Evolutionary conservation across 2,888 invertebrate species (phyloP), one percentile per base, ranked within the genome.

Genomic region (Leucozona laternaria): DNA sequence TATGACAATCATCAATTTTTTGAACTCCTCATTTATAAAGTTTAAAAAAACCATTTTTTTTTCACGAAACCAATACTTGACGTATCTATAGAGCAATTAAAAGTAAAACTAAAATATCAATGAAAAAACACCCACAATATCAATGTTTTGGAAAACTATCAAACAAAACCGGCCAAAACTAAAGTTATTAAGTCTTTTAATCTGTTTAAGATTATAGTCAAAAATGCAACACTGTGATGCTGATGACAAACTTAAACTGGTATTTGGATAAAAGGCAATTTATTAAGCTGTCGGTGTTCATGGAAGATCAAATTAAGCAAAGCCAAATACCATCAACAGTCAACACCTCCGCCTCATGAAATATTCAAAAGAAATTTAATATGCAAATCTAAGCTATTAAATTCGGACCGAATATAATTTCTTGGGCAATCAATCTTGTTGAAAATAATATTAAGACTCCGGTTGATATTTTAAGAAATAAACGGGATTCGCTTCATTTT

Each of bases 341-440:
- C 68, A 68, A 53, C 68, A 60, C 64, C 71, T 76, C 66, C 58
- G 58, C 60, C 80, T 80, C 72, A 80, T 77, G 66, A 85, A 77
- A 80, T 80, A 85, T 85, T 85, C 84, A 77, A 58, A 71, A 8
- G 71, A 34, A 58, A 80, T 58, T 80, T 80, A 77, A 72, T 80
- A 85, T 85, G 84, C 75, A 72, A 85, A 85, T 85, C 66, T 71
- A n/a, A 45, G 62, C 64, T 66, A 75, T 66, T 79, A 76, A 72
- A 55, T 53, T 34, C 45, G 66, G 25, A 66, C 50, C 20, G 57
- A 76, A 71, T 53, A 28, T 6, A 64, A 53, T 76, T 62, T 66
- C 76, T 85, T 85, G 66, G 58, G 80, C 84, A 80, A 85, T 85
- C 76, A 60, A 72, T 85, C 84, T 76, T 77, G 55, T 76, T 53